Evolutionary conservation across 2,113 vertebrate species (phyloP).

Genomic region (Muntiacus muntjak): DNA sequence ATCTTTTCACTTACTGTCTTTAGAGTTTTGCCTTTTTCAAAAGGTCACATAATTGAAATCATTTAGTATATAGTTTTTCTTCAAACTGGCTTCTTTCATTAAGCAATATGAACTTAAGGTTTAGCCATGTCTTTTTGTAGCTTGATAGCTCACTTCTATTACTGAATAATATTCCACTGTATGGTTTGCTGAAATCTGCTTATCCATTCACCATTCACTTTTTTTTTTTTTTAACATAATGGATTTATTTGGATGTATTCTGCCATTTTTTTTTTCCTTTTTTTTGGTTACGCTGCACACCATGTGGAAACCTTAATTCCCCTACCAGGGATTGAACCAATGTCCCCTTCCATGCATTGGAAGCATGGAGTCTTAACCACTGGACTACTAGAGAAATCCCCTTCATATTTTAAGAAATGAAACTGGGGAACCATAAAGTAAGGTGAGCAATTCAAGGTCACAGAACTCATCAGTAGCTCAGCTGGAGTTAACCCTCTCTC

Average conservation of each 20-base stretch:
- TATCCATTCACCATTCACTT: background rate
- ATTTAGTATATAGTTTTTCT: background rate
- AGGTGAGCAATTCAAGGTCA: background rate
- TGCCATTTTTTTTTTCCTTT: background rate
- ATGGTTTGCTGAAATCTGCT: background rate
- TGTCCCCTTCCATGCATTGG: background rate
- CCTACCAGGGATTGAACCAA: background rate
- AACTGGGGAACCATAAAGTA: background rate
- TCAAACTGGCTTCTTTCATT: slow-evolving; percentile 2
- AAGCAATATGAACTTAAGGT: background rate
- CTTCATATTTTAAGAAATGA: background rate
- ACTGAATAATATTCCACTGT: background rate
- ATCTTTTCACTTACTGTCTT: background rate
- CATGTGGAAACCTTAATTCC: background rate
- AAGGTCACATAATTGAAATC: background rate
- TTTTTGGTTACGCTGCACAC: background rate
- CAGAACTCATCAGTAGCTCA: background rate
- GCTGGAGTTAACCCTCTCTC: background rate
- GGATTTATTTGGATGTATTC: background rate
- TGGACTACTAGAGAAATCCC: background rate
- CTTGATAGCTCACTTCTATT: background rate
- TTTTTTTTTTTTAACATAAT: background rate
- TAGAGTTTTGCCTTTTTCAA: background rate
- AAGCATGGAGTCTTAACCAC: background rate
- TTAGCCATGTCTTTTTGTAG: background rate